Conservation (phyloP, 53 echinoderm and acorn worm species). For the Paracentrotus lividus region DNA sequence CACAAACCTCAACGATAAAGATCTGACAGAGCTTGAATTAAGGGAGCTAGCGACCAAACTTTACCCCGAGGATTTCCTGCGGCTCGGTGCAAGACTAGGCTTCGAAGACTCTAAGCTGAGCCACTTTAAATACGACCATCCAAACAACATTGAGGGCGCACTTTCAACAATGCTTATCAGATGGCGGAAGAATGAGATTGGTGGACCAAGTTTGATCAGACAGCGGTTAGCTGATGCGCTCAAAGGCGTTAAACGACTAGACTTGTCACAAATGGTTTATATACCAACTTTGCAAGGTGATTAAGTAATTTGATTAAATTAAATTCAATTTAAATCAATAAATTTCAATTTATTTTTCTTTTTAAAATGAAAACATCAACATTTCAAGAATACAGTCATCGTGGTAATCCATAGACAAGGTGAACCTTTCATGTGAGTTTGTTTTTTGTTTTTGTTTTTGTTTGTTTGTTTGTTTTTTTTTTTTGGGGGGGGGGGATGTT, state of each 20-base stretch:
- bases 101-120: conserved; percentile 26
- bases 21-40: conserved; percentile 23
- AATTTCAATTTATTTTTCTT: too few species aligned
- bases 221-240: conserved; percentile 9
- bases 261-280: neutral
- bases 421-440: too few species aligned
- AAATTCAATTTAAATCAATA: too few species aligned
- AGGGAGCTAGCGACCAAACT: conserved; percentile 29
- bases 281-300: too few species aligned
- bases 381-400: too few species aligned
- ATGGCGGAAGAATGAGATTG: conserved; percentile 6
- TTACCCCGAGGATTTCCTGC: conserved; percentile 8
- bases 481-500: too few species aligned
- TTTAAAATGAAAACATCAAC: too few species aligned
- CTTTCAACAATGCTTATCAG: conserved; percentile 6
- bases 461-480: too few species aligned
- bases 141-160: conserved; percentile 49
- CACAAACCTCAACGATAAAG: neutral
- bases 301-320: too few species aligned
- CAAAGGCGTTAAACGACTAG: neutral
- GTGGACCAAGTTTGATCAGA: neutral
- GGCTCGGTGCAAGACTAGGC: conserved; percentile 24
- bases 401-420: too few species aligned
- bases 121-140: conserved; percentile 50
- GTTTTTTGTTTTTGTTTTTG: too few species aligned